Conservation (phyloP, 2,113 vertebrate species). For the Gasterosteus aculeatus region DNA sequence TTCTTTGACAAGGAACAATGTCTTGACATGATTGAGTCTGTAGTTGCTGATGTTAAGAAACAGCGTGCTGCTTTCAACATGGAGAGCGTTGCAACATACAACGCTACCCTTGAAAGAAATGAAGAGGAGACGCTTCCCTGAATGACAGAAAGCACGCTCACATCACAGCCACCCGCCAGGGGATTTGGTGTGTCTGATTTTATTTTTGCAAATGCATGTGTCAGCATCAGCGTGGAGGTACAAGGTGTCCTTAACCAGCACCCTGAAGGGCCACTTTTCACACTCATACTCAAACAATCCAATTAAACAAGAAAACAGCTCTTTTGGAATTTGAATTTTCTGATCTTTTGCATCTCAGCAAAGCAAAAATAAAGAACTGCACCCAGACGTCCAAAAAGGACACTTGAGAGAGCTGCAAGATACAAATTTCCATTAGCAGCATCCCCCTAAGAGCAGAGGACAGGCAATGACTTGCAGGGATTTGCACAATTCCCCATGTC, state of each 20-base stretch:
- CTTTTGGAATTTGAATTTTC: not conserved
- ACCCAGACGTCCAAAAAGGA: slow-evolving; percentile 16
- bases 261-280: not conserved
- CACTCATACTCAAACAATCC: not conserved
- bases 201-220: not conserved
- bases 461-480: slow-evolving; percentile 54
- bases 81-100: slow-evolving; percentile 55
- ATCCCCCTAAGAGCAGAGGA: slow-evolving; percentile 35
- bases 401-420: slow-evolving; percentile 19
- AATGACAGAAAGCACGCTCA: slow-evolving; percentile 6
- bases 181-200: slow-evolving; percentile 6
- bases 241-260: not conserved
- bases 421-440: slow-evolving; percentile 27
- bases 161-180: slow-evolving; percentile 10
- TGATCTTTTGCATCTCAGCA: slow-evolving; percentile 21
- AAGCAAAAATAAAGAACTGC: slow-evolving; percentile 17
- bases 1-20: slow-evolving; percentile 28
- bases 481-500: slow-evolving; percentile 56
- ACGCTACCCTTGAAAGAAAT: slow-evolving; percentile 56
- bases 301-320: not conserved
- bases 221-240: not conserved
- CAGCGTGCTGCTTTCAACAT: slow-evolving; percentile 65
- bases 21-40: slow-evolving; percentile 61
- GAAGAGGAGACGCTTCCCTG: slow-evolving; percentile 47
- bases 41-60: slow-evolving; percentile 67